These are phyloP conservation scores for Ophonus ardosiacus DNA, from an alignment of 2,888 invertebrate species.

Conservation along the genomic window DNA sequence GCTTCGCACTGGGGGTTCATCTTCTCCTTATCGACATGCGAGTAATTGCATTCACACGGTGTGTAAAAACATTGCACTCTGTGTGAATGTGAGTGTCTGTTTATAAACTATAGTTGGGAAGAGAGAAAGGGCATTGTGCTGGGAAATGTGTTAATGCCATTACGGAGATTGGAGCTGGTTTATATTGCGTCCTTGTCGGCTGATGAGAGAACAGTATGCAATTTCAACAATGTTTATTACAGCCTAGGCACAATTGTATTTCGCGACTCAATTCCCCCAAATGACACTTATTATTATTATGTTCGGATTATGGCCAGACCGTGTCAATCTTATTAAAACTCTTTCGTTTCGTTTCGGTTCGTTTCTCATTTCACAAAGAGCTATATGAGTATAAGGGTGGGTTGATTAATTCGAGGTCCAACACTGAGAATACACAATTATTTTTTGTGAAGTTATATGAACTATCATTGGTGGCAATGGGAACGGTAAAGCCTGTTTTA, in stretches of 20 bases:
- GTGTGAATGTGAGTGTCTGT: not conserved
- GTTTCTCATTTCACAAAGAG: not conserved
- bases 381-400: not conserved
- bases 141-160: conserved; percentile 62
- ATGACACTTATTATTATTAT: conserved; percentile 67
- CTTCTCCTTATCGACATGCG: conserved; percentile 29
- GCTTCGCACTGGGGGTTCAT: conserved; percentile 29
- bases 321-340: conserved; percentile 64
- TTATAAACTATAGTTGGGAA: no score
- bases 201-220: conserved; percentile 65
- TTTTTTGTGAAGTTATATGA: no score
- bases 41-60: conserved; percentile 1
- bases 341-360: conserved; percentile 23
- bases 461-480: no score
- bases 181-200: conserved; percentile 57
- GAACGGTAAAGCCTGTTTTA: no score
- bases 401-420: no score
- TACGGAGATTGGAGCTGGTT: conserved; percentile 63
- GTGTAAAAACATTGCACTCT: conserved; percentile 9
- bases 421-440: no score
- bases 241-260: conserved; percentile 67
- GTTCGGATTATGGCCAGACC: conserved; percentile 32
- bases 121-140: conserved; percentile 48
- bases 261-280: conserved; percentile 67
- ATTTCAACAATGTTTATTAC: conserved; percentile 69